Evolutionary conservation across 1,140 invertebrate species (phyloP).

Genomic region (Arctopsyche grandis): DNA sequence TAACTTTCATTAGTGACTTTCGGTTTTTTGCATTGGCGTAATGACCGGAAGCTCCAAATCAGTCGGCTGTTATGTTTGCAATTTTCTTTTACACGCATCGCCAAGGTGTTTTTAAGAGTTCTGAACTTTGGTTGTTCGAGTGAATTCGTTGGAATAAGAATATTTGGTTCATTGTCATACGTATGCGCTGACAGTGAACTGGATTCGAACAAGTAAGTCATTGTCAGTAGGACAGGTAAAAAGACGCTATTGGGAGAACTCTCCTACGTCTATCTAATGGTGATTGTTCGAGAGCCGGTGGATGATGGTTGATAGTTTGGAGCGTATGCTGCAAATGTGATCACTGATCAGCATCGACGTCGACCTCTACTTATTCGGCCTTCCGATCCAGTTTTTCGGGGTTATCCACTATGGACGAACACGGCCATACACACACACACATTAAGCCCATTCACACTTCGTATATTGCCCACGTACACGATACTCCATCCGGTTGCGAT

Average conservation of each 20-base stretch:
- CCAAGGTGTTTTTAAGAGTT: too few species aligned
- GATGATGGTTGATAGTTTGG: not conserved
- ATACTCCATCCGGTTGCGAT: not conserved
- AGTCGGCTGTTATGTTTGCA: too few species aligned
- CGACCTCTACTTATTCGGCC: slow-evolving; percentile 36
- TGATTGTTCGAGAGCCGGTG: not conserved
- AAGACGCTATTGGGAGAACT: not conserved
- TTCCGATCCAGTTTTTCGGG: slow-evolving; percentile 45
- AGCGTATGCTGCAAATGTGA: slow-evolving; percentile 2
- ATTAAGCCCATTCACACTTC: slow-evolving; percentile 11
- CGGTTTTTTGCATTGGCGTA: not conserved
- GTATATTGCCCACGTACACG: not conserved
- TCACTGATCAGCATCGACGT: not conserved
- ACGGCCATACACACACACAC: not conserved
- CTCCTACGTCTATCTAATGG: not conserved
- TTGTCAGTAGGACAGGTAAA: slow-evolving; percentile 33
- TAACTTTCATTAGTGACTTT: not conserved
- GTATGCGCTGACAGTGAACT: slow-evolving; percentile 42
- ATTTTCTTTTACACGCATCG: too few species aligned
- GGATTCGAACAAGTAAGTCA: slow-evolving; percentile 46
- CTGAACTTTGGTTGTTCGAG: too few species aligned
- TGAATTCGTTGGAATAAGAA: slow-evolving; percentile 7
- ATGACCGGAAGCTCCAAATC: not conserved
- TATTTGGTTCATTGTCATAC: slow-evolving; percentile 49
- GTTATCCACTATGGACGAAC: slow-evolving; percentile 34